Evolutionary conservation across 2,113 vertebrate species (phyloP).

Genomic region (Eubucco bourcierii): DNA sequence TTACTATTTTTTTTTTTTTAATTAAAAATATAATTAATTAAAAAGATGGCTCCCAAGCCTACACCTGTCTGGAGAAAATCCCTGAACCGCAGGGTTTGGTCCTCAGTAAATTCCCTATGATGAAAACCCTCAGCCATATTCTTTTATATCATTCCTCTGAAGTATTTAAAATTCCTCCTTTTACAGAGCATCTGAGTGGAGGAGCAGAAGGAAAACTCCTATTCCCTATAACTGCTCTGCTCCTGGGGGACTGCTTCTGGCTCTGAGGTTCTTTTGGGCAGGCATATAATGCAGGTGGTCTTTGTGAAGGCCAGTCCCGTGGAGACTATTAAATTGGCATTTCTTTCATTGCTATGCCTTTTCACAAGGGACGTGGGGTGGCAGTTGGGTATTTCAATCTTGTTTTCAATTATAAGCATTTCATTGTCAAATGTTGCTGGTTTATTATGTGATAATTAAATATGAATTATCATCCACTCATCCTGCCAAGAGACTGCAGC

Average conservation of each 20-base stretch:
- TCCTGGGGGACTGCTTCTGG: background rate
- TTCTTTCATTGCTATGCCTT: background rate
- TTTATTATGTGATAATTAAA: conserved; percentile 65
- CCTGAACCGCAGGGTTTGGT: background rate
- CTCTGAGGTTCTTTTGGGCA: background rate
- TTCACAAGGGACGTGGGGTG: background rate
- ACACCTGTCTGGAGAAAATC: background rate
- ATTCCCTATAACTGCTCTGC: background rate
- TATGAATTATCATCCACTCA: conserved; percentile 11
- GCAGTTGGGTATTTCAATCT: conserved; percentile 31
- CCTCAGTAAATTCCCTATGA: background rate
- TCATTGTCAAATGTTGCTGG: conserved; percentile 1
- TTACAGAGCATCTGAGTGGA: background rate
- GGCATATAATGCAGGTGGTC: fast-evolving
- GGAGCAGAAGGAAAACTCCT: background rate
- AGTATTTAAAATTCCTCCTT: background rate
- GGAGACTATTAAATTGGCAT: background rate
- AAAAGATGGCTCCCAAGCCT: background rate
- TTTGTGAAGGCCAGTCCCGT: background rate
- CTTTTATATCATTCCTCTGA: background rate
- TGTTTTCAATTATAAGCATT: conserved; percentile 58
- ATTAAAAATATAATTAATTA: too few species aligned
- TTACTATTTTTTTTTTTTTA: background rate
- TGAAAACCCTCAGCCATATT: background rate
- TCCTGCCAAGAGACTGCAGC: conserved; percentile 32